Evolutionary conservation across 2,113 vertebrate species (phyloP), one percentile per base, ranked within the genome.

Genomic region (Cryptotis parvus): DNA sequence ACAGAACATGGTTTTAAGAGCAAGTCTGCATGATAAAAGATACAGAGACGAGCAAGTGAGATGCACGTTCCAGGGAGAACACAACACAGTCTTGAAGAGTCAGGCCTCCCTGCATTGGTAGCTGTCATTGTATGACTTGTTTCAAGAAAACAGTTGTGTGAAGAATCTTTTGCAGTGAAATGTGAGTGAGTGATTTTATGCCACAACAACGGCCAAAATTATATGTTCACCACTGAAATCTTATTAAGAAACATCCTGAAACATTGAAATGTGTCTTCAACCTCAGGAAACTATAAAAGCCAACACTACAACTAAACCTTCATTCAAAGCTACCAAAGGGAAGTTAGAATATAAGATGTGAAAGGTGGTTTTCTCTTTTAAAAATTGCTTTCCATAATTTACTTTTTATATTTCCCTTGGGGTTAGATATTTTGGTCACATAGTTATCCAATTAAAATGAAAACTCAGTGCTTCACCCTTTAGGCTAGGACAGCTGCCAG

Each of bases 361-460:
- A 97, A 97, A 90, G 89, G 91, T 0, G 72, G 88, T 95, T 96
- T 97, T 97, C 92, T 96, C 91, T 97, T 91, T 92, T 70, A 96
- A 96, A 97, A 97, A 96, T 92, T 95, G 92, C 85, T 97, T 97
- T 96, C 96, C 95, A 94, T 97, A 97, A 97, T 97, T 97, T 97
- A 97, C 93, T 96, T 96, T 95, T 92, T 77, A 2, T 93, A 84
- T 97, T 97, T 96, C 97, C 96, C 95, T 97, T 96, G 95, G 84
- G 96, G 97, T 97, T 97, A 96, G 80, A 96, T 97, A 97, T 98
- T 98, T 98, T 12, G 12, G 97, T 98, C 97, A 98, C 98, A 97
- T 95, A 96, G 97, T 97, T 97, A 97, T 96, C 97, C 97, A 98
- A 98, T 98, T 98, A 98, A 98, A 98, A 97, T 98, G 96, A 98